Percentiles rank a stretch among this genome's conserved stretches.
These are phyloP conservation scores for Zaprionus ghesquierei DNA, from an alignment of 1,140 invertebrate species.

Conservation along the genomic window DNA sequence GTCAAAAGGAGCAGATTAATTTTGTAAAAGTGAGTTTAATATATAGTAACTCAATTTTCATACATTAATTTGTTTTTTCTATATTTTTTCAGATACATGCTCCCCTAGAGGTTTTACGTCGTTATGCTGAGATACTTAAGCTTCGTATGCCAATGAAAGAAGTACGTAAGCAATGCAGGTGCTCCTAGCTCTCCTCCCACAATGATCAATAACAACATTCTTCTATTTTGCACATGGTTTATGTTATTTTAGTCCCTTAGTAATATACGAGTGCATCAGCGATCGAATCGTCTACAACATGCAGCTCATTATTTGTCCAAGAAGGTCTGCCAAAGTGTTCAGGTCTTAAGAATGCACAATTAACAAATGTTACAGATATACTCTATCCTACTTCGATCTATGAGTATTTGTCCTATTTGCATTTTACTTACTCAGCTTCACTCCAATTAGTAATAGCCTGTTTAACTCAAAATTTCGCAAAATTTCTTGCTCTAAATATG, in stretches of 20 bases:
- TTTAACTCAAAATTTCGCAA: not conserved
- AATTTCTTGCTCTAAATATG: not conserved
- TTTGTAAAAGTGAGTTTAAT: conserved; percentile 86
- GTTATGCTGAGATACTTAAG: conserved; percentile 97
- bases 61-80: conserved; percentile 1
- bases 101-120: conserved; percentile 91
- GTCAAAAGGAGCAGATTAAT: conserved; percentile 85
- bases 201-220: conserved; percentile 3
- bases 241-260: conserved; percentile 67
- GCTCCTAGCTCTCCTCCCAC: not conserved
- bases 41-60: not conserved
- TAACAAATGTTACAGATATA: conserved; percentile 31
- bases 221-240: conserved; percentile 32
- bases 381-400: not conserved
- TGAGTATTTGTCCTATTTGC: conserved; percentile 11
- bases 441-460: not conserved
- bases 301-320: conserved; percentile 72
- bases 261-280: conserved; percentile 60
- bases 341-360: conserved; percentile 29
- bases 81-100: conserved; percentile 89
- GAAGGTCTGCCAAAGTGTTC: conserved; percentile 73
- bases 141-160: conserved; percentile 97
- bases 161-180: conserved; percentile 80
- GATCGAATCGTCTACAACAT: conserved; percentile 71
- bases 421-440: not conserved